phyloP scores from a whole-genome alignment of 1,140 invertebrate species.

The Drosophila varians region DNA sequence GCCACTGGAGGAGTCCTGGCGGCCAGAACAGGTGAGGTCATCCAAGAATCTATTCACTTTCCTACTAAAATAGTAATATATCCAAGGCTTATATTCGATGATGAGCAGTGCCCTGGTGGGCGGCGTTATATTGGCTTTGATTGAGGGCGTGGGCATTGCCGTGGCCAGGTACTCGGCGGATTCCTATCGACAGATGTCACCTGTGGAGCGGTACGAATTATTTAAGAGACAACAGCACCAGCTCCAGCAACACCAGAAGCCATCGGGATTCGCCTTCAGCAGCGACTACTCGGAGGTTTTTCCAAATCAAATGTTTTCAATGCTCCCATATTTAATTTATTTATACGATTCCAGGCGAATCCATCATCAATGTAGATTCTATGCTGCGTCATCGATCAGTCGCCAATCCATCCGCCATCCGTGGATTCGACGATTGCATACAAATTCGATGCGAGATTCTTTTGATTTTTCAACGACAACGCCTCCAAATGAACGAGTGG shows the following conservation, averaged over 20 bases:
- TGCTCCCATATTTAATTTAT: neutral
- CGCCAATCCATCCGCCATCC: conserved; percentile 27
- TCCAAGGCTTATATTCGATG: conserved; percentile 46
- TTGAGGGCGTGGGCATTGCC: conserved; percentile 56
- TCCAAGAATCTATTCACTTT: neutral
- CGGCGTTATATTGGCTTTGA: conserved; percentile 55
- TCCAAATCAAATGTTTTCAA: neutral
- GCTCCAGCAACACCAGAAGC: conserved; percentile 11
- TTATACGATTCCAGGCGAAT: conserved; percentile 35
- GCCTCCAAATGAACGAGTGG: conserved; percentile 26
- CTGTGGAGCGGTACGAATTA: conserved; percentile 43
- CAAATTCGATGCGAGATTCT: conserved; percentile 48
- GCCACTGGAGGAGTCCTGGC: conserved; percentile 59
- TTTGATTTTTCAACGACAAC: conserved; percentile 33
- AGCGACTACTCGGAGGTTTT: neutral
- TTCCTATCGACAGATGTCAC: conserved; percentile 50
- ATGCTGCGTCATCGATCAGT: conserved; percentile 41
- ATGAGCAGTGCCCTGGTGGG: conserved; percentile 63
- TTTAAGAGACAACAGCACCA: conserved; percentile 38
- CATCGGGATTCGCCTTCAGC: neutral
- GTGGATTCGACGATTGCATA: conserved; percentile 42
- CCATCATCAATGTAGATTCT: conserved; percentile 35
- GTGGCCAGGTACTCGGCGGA: conserved; percentile 55
- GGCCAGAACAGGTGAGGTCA: conserved; percentile 46
- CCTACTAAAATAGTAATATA: too few species aligned